These are phyloP conservation scores for Pan troglodytes DNA, from an alignment of 2,113 vertebrate species.

Conservation along the genomic window DNA sequence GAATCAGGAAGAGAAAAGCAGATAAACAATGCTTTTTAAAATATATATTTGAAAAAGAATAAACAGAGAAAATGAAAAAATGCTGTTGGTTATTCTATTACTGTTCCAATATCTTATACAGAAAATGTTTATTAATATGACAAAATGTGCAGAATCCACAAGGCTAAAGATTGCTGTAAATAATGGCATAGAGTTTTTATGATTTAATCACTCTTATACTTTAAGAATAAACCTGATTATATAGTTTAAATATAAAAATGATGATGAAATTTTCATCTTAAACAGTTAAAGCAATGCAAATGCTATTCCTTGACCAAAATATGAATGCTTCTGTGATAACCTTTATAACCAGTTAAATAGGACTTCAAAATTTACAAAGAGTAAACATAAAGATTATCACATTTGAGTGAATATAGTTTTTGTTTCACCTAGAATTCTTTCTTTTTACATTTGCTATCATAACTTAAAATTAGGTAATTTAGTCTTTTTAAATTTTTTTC, in stretches of 20 bases:
- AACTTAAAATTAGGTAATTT: slow-evolving; percentile 64
- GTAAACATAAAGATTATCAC: slow-evolving; percentile 31
- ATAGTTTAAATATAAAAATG: not conserved
- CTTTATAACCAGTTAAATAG: not conserved
- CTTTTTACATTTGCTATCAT: slow-evolving; percentile 30
- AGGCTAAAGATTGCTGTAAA: not conserved
- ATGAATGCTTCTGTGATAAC: slow-evolving; percentile 5
- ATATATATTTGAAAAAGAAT: not conserved
- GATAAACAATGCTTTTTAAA: not conserved
- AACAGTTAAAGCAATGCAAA: not conserved
- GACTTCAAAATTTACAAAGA: not conserved
- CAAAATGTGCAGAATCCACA: not conserved
- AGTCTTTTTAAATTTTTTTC: slow-evolving; percentile 38
- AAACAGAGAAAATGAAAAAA: not conserved
- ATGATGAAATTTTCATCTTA: not conserved
- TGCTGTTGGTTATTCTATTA: not conserved
- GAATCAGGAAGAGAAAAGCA: not conserved
- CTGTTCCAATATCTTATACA: not conserved
- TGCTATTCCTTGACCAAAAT: not conserved
- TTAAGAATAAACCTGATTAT: not conserved
- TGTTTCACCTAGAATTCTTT: slow-evolving; percentile 56
- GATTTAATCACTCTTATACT: not conserved
- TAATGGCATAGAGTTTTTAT: not conserved
- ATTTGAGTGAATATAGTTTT: slow-evolving; percentile 33
- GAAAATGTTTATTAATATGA: not conserved